Percentiles rank a stretch among this genome's conserved stretches.
Conservation (phyloP, 2,113 vertebrate species). For the Aspidoscelis tigris region DNA sequence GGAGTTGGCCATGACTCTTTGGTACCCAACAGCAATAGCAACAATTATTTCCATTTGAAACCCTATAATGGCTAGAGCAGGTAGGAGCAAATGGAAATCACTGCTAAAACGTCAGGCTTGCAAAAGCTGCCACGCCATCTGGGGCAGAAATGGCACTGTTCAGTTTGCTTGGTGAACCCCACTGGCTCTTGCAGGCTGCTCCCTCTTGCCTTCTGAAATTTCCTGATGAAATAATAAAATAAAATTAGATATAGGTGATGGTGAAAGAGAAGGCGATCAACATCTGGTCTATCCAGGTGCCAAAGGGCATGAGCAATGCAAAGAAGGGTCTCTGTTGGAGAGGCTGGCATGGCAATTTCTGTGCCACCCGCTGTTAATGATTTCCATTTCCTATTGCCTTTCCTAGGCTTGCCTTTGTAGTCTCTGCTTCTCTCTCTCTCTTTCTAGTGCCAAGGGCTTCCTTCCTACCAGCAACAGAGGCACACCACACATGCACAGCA, state of each 20-base stretch:
- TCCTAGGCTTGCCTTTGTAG: background rate
- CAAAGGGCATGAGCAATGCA: background rate
- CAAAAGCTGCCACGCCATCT: too few relatives aligned
- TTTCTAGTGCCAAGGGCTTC: background rate
- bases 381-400: background rate
- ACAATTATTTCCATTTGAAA: too few relatives aligned
- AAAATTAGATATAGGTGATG: background rate
- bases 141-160: too few relatives aligned
- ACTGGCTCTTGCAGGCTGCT: background rate
- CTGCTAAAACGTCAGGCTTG: too few relatives aligned
- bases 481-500: background rate
- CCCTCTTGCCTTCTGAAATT: background rate
- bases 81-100: too few relatives aligned
- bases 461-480: background rate
- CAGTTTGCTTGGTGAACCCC: too few relatives aligned
- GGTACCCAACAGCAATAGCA: too few relatives aligned
- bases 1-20: too few relatives aligned
- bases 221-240: background rate
- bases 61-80: too few relatives aligned
- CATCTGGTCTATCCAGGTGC: background rate
- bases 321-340: background rate
- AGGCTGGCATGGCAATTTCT: too few relatives aligned
- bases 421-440: background rate
- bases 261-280: background rate
- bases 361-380: slow-evolving; percentile 1